phyloP scores from a whole-genome alignment of 64 coral and sea anemone species.

The Porites australiensis region DNA sequence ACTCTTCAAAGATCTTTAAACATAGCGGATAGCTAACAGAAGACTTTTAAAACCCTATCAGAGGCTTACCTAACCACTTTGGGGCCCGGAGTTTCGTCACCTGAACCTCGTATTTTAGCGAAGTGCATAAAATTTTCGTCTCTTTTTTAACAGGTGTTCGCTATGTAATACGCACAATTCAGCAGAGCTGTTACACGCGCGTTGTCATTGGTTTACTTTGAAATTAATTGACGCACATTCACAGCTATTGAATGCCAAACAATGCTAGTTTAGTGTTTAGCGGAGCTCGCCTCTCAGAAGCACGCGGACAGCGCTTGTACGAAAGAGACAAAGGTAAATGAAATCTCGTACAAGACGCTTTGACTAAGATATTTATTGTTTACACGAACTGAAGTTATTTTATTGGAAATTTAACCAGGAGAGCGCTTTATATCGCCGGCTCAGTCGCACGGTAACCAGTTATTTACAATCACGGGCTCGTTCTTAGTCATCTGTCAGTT shows the following conservation, averaged over 20 bases:
- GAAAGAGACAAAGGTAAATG: background rate
- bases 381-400: slow-evolving; percentile 8
- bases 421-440: background rate
- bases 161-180: background rate
- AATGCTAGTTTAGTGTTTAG: background rate
- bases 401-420: background rate
- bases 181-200: background rate
- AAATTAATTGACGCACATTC: slow-evolving; percentile 43
- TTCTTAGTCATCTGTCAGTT: background rate
- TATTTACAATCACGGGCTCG: background rate
- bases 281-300: background rate
- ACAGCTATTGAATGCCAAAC: background rate
- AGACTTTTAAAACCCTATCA: background rate
- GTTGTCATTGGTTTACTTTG: slow-evolving; percentile 25
- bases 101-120: background rate
- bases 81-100: background rate
- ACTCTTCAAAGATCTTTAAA: too few species aligned
- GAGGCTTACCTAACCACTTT: background rate
- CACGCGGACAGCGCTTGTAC: background rate
- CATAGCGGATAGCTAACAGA: background rate
- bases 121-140: background rate
- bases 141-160: slow-evolving; percentile 14
- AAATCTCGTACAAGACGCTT: slow-evolving; percentile 7
- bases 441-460: too few species aligned
- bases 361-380: slow-evolving; percentile 2